Percentiles rank a stretch among this genome's conserved stretches.
phyloP scores from a whole-genome alignment of 2,797 vertebrate species.

The Adrianichthys oophorus region DNA sequence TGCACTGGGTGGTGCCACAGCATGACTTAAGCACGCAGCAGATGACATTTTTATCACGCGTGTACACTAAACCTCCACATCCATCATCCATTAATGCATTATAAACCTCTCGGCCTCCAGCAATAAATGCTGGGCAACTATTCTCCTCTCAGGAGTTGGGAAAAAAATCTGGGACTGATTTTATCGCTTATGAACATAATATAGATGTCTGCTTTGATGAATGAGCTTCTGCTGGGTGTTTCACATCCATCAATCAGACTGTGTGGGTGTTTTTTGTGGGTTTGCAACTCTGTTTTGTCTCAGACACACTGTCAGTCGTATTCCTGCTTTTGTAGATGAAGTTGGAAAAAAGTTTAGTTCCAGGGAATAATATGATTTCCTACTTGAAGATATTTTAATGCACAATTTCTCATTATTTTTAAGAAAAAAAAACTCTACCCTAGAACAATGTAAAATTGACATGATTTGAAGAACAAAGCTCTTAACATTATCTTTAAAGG shows the following conservation, averaged over 20 bases:
- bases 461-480: too few relatives aligned
- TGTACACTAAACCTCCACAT: constrained; percentile 28
- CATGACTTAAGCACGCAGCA: constrained; percentile 5
- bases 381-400: too few relatives aligned
- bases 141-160: not conserved
- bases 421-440: too few relatives aligned
- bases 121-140: constrained; percentile 18
- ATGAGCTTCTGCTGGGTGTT: not conserved
- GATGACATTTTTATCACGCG: constrained; percentile 20
- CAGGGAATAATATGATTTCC: too few relatives aligned
- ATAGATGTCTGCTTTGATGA: constrained; percentile 1
- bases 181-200: not conserved
- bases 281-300: not conserved
- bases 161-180: constrained; percentile 1
- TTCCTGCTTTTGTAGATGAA: not conserved
- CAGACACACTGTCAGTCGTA: too few relatives aligned
- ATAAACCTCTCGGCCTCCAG: constrained; percentile 12
- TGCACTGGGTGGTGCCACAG: constrained; percentile 17
- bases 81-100: constrained; percentile 20
- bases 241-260: not conserved
- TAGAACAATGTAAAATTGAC: too few relatives aligned
- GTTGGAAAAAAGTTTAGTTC: too few relatives aligned
- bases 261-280: not conserved
- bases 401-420: too few relatives aligned
- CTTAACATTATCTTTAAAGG: too few relatives aligned